Evolutionary conservation across 1,140 invertebrate genomes (phyloP).

Genomic region (Sycophila sp.): DNA sequence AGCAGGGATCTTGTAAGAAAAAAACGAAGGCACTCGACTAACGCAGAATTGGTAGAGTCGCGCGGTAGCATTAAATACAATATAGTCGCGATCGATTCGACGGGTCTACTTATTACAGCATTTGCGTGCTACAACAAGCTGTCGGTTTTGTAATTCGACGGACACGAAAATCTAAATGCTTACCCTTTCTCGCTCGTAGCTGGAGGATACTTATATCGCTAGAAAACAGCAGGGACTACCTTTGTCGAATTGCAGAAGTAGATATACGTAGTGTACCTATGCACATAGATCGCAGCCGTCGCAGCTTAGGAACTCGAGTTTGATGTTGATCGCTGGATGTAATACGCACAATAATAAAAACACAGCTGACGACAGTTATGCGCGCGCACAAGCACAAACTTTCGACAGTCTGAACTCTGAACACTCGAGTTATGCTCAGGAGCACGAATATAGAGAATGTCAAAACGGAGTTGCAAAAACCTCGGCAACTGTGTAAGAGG

Average conservation of each 20-base stretch:
- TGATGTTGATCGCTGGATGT: neutral
- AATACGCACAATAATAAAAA: constrained; percentile 9
- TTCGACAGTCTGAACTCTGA: no score
- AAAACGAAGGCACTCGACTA: no score
- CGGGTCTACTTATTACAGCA: neutral
- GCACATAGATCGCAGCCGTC: neutral
- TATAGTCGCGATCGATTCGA: neutral
- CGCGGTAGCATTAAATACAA: neutral
- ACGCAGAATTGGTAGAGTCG: neutral
- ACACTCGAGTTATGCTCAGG: no score
- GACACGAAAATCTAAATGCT: no score
- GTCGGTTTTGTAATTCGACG: no score
- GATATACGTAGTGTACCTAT: neutral
- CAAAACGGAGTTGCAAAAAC: no score
- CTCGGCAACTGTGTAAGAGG: no score
- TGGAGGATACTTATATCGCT: no score
- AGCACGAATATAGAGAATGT: no score
- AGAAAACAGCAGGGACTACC: neutral
- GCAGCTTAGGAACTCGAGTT: neutral
- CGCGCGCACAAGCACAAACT: neutral
- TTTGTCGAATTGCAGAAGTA: neutral
- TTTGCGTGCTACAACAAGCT: no score
- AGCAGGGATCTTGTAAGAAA: no score
- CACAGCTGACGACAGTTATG: neutral
- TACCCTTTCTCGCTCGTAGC: no score